Evolutionary conservation across 2,888 invertebrate species (phyloP), one percentile per base, ranked within the genome.

Genomic region (Stenolophus ochropezus): DNA sequence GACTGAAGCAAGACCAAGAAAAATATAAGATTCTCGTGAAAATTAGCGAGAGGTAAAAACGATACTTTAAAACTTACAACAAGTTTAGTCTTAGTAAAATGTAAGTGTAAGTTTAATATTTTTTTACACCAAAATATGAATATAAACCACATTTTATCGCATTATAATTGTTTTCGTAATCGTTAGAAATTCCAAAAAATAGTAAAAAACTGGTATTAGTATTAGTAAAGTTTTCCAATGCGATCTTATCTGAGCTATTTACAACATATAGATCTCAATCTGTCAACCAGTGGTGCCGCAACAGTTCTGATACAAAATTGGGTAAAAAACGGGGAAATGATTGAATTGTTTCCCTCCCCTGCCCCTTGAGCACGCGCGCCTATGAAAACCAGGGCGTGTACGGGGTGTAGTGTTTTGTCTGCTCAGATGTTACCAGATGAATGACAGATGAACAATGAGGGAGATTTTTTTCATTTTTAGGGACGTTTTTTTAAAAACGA

Each of bases 201-300:
- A n/a, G n/a, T n/a, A 42, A 42, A 42, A 42, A 42, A 42, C 1
- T 11, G 8, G 33, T 42, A 42, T 6, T 11, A 33, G 33, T 42
- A 42, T 42, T 42, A 42, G 33, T 11, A 42, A 42, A 42, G 8
- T 42, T 42, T 42, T 42, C 33, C 33, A 42, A 42, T 42, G 11
- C 5, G 65, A 69, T 69, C 65, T 69, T 69, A 69, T 69, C 65
- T 65, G 27, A 65, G 33, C 65, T 65, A 65, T 65, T 65, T 65
- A 25, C 27, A 25, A 61, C 25, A 27, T 23, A 65, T 69, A 16
- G 65, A 69, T 69, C 65, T 27, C 65, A 69, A 69, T 69, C 65
- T 69, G 65, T 69, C 65, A 69, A 33, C 65, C 65, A 69, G 65
- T 27, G 18, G 65, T 69, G 11, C 65, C 33, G 14, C 65, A 69